These are phyloP conservation scores for Spermophilus dauricus DNA, from an alignment of 2,113 vertebrate genomes.

Conservation along the genomic window DNA sequence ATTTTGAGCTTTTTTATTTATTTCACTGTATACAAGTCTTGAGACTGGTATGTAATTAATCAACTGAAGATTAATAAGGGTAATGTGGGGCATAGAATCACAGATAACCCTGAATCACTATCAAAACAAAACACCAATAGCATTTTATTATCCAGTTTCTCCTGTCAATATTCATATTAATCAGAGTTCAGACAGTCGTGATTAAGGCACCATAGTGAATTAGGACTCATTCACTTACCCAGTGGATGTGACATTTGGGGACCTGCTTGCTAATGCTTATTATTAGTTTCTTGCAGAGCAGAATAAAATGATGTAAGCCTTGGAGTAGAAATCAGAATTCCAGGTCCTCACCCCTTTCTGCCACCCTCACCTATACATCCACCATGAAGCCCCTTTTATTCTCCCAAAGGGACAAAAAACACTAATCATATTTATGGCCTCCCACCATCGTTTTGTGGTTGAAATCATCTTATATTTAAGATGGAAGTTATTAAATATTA, in stretches of 20 bases:
- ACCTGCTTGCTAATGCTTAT: background rate
- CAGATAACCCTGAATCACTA: background rate
- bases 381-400: background rate
- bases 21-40: background rate
- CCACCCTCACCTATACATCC: background rate
- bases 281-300: background rate
- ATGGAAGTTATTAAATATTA: background rate
- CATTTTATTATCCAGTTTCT: background rate
- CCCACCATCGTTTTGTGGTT: background rate
- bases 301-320: background rate
- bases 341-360: background rate
- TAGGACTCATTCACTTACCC: background rate
- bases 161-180: conserved; percentile 24
- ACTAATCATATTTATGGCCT: background rate
- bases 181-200: background rate
- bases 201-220: background rate
- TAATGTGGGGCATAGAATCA: background rate
- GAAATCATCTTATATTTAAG: background rate
- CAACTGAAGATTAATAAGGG: background rate
- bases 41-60: background rate
- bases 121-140: background rate
- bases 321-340: background rate
- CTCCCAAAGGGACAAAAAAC: background rate
- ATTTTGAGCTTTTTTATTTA: background rate
- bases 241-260: background rate